Evolutionary conservation across 2,888 invertebrate species (phyloP).

Genomic region (Bedellia somnulentella): DNA sequence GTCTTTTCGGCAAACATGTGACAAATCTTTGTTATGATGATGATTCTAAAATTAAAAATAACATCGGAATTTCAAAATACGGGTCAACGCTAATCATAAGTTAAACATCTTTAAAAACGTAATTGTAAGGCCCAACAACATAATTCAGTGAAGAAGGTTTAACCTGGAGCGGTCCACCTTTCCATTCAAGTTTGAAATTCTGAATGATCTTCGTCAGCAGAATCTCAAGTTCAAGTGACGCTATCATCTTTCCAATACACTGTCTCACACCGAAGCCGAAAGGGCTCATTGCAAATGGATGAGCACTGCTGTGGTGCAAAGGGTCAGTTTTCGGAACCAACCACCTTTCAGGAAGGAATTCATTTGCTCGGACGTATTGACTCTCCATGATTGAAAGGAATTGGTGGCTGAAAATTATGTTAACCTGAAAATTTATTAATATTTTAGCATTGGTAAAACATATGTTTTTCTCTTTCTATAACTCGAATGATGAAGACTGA

Average conservation of each 20-base stretch:
- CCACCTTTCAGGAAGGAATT: conserved; percentile 80
- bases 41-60: no score
- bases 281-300: conserved; percentile 65
- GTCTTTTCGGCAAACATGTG: no score
- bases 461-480: no score
- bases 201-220: conserved; percentile 26
- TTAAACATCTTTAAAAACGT: conserved; percentile 32
- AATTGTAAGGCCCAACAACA: conserved; percentile 27
- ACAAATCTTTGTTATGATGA: no score
- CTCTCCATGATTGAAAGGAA: conserved; percentile 64
- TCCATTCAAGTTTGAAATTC: conserved; percentile 24
- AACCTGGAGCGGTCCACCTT: conserved; percentile 23
- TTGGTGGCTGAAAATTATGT: conserved; percentile 21
- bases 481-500: no score
- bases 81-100: no score
- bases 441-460: no score
- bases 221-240: conserved; percentile 58
- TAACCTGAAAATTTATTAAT: conserved; percentile 25
- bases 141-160: conserved; percentile 24
- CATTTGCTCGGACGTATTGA: conserved; percentile 63
- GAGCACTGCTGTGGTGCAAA: conserved; percentile 41
- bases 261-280: conserved; percentile 70
- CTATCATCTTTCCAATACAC: conserved; percentile 66
- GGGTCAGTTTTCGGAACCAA: conserved; percentile 27
- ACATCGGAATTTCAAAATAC: no score